phyloP scores from a whole-genome alignment of 2,113 vertebrate genomes.

The Opisthocomus hoazin region DNA sequence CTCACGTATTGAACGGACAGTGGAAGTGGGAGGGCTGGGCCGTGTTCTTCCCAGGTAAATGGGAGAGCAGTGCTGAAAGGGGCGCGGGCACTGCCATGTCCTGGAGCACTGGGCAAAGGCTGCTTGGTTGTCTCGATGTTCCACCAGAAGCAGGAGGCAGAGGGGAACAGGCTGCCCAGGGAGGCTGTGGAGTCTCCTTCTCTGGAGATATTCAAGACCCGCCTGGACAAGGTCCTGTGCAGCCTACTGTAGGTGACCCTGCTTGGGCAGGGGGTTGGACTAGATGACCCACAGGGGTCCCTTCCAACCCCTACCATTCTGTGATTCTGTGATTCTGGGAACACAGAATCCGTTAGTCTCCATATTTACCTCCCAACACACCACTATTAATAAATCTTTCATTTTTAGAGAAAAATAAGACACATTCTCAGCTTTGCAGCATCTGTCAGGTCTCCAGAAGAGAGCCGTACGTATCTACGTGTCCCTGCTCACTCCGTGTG shows the following conservation, averaged over 20 bases:
- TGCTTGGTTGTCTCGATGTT: fast-evolving
- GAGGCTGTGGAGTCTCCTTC: too few species aligned
- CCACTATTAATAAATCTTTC: neutral
- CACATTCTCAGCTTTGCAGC: neutral
- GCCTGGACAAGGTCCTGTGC: too few species aligned
- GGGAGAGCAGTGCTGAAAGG: neutral
- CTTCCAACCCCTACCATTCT: too few species aligned
- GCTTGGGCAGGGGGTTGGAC: too few species aligned
- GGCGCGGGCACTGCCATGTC: fast-evolving
- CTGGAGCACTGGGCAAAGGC: neutral
- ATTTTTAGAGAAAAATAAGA: neutral
- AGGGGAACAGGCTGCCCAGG: too few species aligned
- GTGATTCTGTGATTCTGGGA: too few species aligned
- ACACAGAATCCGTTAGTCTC: too few species aligned
- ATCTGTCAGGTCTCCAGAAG: neutral
- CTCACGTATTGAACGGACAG: fast-evolving
- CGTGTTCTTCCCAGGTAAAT: fast-evolving
- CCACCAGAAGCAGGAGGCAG: neutral
- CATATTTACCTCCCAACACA: neutral
- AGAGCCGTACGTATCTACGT: fast-evolving
- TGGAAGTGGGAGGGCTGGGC: fast-evolving
- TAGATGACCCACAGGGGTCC: too few species aligned
- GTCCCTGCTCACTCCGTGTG: neutral
- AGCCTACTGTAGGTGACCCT: too few species aligned
- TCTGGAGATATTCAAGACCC: too few species aligned